Conservation (phyloP, 2,113 vertebrate species). For the Corydoras sp. region DNA sequence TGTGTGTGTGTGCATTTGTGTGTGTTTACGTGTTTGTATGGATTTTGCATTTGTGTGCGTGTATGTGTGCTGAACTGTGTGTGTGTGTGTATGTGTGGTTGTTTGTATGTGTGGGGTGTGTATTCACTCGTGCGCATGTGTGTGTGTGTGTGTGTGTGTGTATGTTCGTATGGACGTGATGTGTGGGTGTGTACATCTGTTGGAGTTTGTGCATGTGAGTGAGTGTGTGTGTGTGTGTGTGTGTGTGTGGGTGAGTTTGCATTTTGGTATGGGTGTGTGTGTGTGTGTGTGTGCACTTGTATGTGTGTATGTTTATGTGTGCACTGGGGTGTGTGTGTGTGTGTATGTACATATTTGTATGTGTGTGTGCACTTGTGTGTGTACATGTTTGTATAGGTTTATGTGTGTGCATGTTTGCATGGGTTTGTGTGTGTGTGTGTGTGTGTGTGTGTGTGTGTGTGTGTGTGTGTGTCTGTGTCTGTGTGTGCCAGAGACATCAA, state of each 20-base stretch:
- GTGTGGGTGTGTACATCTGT: too few relatives aligned
- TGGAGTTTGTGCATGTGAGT: too few relatives aligned
- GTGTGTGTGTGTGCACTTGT: conserved; percentile 36
- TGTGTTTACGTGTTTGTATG: too few relatives aligned
- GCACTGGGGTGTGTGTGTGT: conserved; percentile 25
- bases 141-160: too few relatives aligned
- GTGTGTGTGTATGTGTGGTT: conserved; percentile 44
- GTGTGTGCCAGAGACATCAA: too few relatives aligned
- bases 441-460: conserved; percentile 28
- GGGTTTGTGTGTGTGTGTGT: conserved; percentile 32
- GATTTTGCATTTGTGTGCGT: too few relatives aligned
- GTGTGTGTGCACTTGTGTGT: too few relatives aligned
- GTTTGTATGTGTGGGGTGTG: conserved; percentile 29
- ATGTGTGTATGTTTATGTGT: conserved; percentile 29
- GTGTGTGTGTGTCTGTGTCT: background rate
- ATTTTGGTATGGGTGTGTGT: background rate
- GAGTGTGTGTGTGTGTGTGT: too few relatives aligned
- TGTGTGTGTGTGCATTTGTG: too few relatives aligned
- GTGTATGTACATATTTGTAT: background rate
- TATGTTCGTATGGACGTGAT: too few relatives aligned
- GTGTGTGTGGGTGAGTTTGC: too few relatives aligned
- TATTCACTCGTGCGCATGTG: conserved; percentile 24
- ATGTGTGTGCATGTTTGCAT: conserved; percentile 44
- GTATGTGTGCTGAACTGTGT: conserved; percentile 13
- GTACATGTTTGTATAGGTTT: background rate